Percentiles rank a stretch among this genome's conserved stretches.
These are phyloP conservation scores for Ceratosolen fusciceps DNA, from an alignment of 1,140 invertebrate species.

Conservation along the genomic window DNA sequence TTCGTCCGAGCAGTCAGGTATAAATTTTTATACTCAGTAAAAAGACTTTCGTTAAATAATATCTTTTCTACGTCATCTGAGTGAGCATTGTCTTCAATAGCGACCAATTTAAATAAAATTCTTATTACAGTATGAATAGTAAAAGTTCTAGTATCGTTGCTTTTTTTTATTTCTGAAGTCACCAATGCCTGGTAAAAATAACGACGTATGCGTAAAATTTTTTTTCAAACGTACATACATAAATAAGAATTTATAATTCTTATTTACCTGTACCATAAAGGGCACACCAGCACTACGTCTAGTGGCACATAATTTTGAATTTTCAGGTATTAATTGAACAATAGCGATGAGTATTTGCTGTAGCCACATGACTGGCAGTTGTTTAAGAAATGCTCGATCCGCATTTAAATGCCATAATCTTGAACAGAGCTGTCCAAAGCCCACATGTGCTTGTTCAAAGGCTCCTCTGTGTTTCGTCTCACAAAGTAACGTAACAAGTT, in stretches of 20 bases:
- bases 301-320: conserved; percentile 81
- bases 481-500: conserved; percentile 80
- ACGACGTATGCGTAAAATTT: conserved; percentile 14
- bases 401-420: conserved; percentile 73
- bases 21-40: conserved; percentile 38
- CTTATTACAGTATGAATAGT: conserved; percentile 76
- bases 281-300: conserved; percentile 92
- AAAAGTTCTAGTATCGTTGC: conserved; percentile 44
- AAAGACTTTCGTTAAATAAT: conserved; percentile 43
- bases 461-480: conserved; percentile 94
- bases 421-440: conserved; percentile 84
- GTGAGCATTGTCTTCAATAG: conserved; percentile 53
- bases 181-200: conserved; percentile 77
- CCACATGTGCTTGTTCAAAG: conserved; percentile 94
- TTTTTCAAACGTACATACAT: conserved; percentile 26
- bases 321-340: conserved; percentile 67
- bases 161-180: conserved; percentile 75
- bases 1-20: conserved; percentile 55
- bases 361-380: conserved; percentile 81
- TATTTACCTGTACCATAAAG: conserved; percentile 86
- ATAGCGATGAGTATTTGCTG: conserved; percentile 77
- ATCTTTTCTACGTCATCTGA: conserved; percentile 31
- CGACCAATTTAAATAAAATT: conserved; percentile 62
- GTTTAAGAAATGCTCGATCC: conserved; percentile 68
- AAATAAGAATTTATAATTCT: conserved; percentile 10